phyloP scores from a whole-genome alignment of 2,797 vertebrate genomes.

The Siniperca obscura region DNA sequence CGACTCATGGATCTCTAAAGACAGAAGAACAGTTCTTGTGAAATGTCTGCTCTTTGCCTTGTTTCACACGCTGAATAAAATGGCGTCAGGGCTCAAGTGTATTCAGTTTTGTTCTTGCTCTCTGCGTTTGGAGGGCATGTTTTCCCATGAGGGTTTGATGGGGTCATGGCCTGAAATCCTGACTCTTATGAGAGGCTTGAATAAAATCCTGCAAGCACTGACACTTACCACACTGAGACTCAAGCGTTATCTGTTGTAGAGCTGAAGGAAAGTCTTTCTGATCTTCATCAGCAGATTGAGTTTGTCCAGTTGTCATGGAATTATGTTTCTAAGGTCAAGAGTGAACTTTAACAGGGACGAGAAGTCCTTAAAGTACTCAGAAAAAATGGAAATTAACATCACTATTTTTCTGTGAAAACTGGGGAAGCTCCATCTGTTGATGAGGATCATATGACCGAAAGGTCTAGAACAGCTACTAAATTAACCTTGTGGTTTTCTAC shows the following conservation, averaged over 20 bases:
- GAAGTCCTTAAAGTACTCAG: no score
- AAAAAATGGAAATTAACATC: not conserved
- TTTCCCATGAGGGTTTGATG: constrained; percentile 32
- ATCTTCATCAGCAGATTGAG: not conserved
- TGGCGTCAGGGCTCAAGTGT: constrained; percentile 66
- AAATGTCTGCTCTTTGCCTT: constrained; percentile 71
- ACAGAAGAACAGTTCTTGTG: constrained; percentile 48
- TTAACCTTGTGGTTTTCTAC: not conserved
- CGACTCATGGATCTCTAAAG: constrained; percentile 80
- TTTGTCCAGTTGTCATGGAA: not conserved
- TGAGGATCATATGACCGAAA: not conserved
- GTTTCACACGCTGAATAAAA: constrained; percentile 80
- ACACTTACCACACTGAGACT: constrained; percentile 46
- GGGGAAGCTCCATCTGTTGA: not conserved
- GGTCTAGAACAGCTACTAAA: not conserved
- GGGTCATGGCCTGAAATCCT: constrained; percentile 50
- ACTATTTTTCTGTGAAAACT: not conserved
- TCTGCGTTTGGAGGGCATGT: constrained; percentile 57
- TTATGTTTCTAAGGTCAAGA: not conserved
- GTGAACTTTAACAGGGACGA: not conserved
- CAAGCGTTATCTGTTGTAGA: constrained; percentile 54
- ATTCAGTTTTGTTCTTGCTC: constrained; percentile 75
- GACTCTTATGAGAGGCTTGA: constrained; percentile 64
- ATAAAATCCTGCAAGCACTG: constrained; percentile 74
- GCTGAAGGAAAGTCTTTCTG: constrained; percentile 6